Conservation (phyloP, 2,888 invertebrate species). For the Apotomis capreana region DNA sequence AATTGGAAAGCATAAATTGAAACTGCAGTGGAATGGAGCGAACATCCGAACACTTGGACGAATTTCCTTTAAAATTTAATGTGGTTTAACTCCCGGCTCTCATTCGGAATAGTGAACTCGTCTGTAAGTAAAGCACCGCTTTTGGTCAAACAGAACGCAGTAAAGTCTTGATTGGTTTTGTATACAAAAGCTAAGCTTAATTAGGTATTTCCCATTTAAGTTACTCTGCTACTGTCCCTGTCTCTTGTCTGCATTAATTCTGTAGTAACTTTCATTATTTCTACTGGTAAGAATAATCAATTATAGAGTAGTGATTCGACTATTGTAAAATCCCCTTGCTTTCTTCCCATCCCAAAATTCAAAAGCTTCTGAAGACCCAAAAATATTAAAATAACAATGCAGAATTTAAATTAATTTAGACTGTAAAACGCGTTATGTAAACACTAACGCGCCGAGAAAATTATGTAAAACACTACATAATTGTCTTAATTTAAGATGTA, state of each 20-base stretch:
- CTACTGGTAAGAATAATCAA: no score
- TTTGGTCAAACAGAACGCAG: slow-evolving; percentile 26
- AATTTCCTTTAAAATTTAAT: slow-evolving; percentile 64
- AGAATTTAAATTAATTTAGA: background rate
- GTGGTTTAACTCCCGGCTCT: slow-evolving; percentile 60
- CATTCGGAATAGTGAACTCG: slow-evolving; percentile 52
- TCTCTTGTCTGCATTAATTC: no score
- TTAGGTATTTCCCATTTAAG: background rate
- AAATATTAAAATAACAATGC: background rate
- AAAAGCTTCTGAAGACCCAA: background rate
- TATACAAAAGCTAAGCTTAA: background rate
- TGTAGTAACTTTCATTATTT: no score
- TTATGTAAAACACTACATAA: slow-evolving; percentile 6
- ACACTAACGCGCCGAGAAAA: background rate
- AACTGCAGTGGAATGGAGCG: slow-evolving; percentile 47
- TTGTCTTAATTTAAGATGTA: slow-evolving; percentile 15
- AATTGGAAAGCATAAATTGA: slow-evolving; percentile 34
- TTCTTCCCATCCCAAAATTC: no score
- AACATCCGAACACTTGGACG: slow-evolving; percentile 49
- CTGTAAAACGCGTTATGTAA: slow-evolving; percentile 1
- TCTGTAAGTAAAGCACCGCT: slow-evolving; percentile 51
- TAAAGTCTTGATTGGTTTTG: background rate
- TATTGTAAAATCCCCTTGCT: no score
- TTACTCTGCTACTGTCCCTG: no score
- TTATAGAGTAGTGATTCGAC: no score